Evolutionary conservation across 2,113 vertebrate genomes (phyloP).

Genomic region (Solenodon paradoxus): DNA sequence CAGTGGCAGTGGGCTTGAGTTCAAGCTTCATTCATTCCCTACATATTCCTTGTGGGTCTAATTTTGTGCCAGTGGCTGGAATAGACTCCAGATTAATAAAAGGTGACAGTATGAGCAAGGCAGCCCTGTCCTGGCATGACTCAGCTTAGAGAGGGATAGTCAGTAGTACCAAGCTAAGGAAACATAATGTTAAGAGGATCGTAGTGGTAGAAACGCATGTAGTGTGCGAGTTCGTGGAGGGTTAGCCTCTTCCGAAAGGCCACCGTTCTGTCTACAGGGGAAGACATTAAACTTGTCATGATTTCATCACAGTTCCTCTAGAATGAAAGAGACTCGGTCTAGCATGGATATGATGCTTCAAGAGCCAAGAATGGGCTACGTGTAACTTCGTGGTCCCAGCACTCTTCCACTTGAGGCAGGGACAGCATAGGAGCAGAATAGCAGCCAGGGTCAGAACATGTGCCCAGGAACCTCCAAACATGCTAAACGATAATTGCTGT

Average conservation of each 20-base stretch:
- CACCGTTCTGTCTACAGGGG: neutral
- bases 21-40: neutral
- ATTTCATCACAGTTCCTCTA: no score
- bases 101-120: neutral
- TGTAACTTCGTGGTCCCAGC: neutral
- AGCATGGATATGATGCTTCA: neutral
- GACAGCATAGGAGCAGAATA: no score
- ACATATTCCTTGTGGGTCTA: neutral
- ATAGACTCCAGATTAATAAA: neutral
- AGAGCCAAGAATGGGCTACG: accelerated
- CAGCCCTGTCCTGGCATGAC: accelerated
- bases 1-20: neutral
- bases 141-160: accelerated
- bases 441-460: no score
- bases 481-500: no score
- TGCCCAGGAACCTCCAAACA: no score
- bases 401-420: no score
- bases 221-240: no score
- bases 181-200: accelerated
- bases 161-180: neutral
- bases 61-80: neutral
- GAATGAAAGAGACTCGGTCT: neutral
- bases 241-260: neutral
- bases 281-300: no score
- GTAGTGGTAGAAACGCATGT: neutral